Conservation (phyloP, 2,797 vertebrate genomes). For the Psittacula echo region DNA sequence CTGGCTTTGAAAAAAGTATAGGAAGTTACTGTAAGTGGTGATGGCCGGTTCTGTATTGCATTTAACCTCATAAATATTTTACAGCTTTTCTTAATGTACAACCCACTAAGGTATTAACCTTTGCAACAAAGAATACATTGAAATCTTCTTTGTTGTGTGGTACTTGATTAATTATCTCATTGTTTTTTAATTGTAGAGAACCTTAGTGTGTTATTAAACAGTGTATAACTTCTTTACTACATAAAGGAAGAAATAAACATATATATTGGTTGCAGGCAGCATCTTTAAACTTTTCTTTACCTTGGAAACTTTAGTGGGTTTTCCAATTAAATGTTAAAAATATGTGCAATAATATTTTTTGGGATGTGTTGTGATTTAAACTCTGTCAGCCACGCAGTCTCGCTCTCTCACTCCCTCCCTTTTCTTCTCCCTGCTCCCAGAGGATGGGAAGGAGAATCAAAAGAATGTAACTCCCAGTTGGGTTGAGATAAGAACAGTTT, state of each 20-base stretch:
- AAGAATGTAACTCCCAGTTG: too few species aligned
- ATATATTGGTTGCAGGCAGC: not conserved
- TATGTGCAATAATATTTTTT: not conserved
- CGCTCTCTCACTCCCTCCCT: too few species aligned
- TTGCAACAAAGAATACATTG: conserved; percentile 4
- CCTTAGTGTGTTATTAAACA: not conserved
- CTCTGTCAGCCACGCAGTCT: too few species aligned
- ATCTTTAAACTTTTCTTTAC: not conserved
- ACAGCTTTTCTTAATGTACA: not conserved
- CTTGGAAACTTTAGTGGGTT: not conserved
- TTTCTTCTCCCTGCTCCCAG: too few species aligned
- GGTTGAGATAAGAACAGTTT: too few species aligned
- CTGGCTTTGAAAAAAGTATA: not conserved
- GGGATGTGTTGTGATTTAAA: not conserved
- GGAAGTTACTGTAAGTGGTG: not conserved
- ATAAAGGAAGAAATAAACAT: not conserved
- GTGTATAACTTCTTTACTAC: not conserved
- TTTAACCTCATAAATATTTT: conserved; percentile 31
- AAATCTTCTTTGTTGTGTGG: conserved; percentile 4
- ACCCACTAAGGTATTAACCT: not conserved
- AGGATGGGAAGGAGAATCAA: too few species aligned
- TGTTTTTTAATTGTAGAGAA: conserved; percentile 13
- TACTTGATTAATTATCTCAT: conserved; percentile 34
- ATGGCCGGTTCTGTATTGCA: not conserved
- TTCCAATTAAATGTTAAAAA: not conserved